Conservation (phyloP, 2,888 invertebrate genomes). For the Drosophila ustulata region DNA sequence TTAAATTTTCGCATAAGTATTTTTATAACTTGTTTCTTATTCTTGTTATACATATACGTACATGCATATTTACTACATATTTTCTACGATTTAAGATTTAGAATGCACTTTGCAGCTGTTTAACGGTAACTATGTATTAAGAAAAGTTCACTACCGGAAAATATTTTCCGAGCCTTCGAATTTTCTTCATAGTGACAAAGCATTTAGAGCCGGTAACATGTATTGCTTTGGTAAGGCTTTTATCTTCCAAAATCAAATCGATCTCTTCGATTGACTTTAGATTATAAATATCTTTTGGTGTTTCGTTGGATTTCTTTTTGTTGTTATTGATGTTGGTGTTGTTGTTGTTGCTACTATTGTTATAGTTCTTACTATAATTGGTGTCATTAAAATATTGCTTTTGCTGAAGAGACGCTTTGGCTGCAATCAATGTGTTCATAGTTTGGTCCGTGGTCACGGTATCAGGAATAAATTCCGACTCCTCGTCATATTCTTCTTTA, state of each 20-base stretch:
- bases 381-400: constrained; percentile 71
- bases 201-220: constrained; percentile 84
- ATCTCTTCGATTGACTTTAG: constrained; percentile 84
- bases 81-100: constrained; percentile 67
- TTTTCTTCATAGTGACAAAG: constrained; percentile 86
- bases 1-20: constrained; percentile 66
- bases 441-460: constrained; percentile 68
- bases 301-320: constrained; percentile 74
- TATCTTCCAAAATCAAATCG: constrained; percentile 84
- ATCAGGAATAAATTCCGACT: constrained; percentile 49
- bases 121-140: constrained; percentile 54
- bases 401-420: constrained; percentile 72
- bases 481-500: constrained; percentile 77
- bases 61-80: constrained; percentile 78
- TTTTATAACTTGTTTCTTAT: constrained; percentile 50
- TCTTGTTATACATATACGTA: constrained; percentile 64
- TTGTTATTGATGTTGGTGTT: constrained; percentile 41
- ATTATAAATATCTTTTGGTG: constrained; percentile 82
- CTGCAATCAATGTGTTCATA: constrained; percentile 70
- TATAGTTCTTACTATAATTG: constrained; percentile 57
- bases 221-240: constrained; percentile 83
- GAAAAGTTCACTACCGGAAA: constrained; percentile 87
- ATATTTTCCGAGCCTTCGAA: constrained; percentile 88
- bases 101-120: constrained; percentile 74
- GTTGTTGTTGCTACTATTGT: constrained; percentile 40